Evolutionary conservation across 2,888 invertebrate genomes (phyloP), one percentile per base, ranked within the genome.

Genomic region (Melanostoma scalare): DNA sequence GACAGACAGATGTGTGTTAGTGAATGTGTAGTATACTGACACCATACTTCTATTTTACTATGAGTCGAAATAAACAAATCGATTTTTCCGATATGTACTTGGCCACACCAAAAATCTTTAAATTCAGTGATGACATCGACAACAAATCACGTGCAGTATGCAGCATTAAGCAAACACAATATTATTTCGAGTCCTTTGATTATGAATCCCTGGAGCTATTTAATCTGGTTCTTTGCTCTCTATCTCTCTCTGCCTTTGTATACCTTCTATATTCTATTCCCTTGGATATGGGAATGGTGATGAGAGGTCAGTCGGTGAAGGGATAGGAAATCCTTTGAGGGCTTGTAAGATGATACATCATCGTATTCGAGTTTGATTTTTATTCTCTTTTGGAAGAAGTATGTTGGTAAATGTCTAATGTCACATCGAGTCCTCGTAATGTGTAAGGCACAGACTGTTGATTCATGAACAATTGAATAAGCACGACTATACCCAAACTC

Each of bases 171-270:
- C 61, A 74, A 79, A 74, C 79, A 74, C 63, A 79, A 79, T 79
- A 74, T 79, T 80, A 72, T 80, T 74, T 69, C 53, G 63, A 61
- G 68, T 69, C 68, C 79, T 79, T 73, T 79, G 78, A 79, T 79
- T 79, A 80, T 80, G 69, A 80, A 74, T 80, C 79, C 79, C 74
- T 74, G 56, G 74, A 80, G 69, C 74, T 80, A 74, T 74, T 80
- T 80, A 74, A 74, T 80, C 63, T 69, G 58, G 69, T 31, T 20
- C 56, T 52, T 20, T 55, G n/a, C 6, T 6, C 6, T 53, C 3
- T 53, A 10, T 53, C 35, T 35, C 35, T 33, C 10, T 35, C 10
- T 35, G 10, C 3, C 35, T 35, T 8, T n/a, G 20, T 20, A 20
- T 20, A 20, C 20, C 20, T 53, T 5, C 35, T 2, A 6, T 1